Base-by-base conservation (phyloP, 2,888 invertebrate genomes). In the Drosophila niveifrons region DNA sequence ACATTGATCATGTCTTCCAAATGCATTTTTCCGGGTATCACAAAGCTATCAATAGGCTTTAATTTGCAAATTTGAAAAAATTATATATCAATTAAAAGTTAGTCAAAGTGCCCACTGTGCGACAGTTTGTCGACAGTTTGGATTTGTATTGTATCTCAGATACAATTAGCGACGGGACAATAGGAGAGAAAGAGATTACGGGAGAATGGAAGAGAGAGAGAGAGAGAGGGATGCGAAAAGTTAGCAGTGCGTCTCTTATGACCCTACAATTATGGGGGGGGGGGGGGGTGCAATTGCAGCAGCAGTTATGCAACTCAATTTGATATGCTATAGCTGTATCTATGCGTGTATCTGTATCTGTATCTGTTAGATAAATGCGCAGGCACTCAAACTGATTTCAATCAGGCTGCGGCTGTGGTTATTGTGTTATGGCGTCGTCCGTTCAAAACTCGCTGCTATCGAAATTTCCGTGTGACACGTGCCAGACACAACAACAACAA, bases 401-500 rank as follows among this genome's bases (percentile, higher is more conserved):
- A 78, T 73, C 63, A 58, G 61, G 43, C 52, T 84, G 80, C 63
- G 85, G 59, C 43, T 81, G 82, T 66, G 85, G 82, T 82, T 81
- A 75, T 78, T 72, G 66, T 78, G 66, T 72, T 79, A 44, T 62
- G 72, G 72, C 72, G 34, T 53, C 50, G 44, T 53, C 65, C 72
- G 53, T 62, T 59, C 18, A 79, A 75, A 74, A 70, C 68, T 73
- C 44, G 46, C 78, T 59, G 75, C 70, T 78, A 80, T 82, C 83
- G 69, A 72, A 80, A 82, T 82, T 71, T 66, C 58, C 36, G 59
- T 58, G 64, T 73, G 88, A 82, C 83, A 88, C 88, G 83, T 83
- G 86, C 78, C 88, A 84, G 83, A 88, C 80, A 82, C 70, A 85
- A 79, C 84, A 78, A 71, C 70, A 68, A 23, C 48, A 61, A 46